Evolutionary conservation across 2,888 invertebrate species (phyloP).

Genomic region (Diaprepes abbreviatus): DNA sequence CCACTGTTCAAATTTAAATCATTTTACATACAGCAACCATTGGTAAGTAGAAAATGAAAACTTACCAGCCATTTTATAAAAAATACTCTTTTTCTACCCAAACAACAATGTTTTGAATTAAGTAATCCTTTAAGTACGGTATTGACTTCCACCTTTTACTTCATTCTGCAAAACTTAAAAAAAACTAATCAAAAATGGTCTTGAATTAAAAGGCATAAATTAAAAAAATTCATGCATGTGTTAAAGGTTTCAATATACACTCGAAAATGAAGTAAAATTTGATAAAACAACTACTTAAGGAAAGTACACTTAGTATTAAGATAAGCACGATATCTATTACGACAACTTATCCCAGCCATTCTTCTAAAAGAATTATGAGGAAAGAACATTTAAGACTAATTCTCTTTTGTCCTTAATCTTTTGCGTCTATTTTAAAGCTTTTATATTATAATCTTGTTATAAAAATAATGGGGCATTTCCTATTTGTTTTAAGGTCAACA

Average conservation of each 20-base stretch:
- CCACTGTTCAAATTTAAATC: no score
- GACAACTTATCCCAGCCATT: neutral
- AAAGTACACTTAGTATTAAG: neutral
- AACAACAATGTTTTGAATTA: no score
- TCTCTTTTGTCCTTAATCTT: constrained; percentile 1
- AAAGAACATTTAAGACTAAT: neutral
- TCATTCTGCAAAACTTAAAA: neutral
- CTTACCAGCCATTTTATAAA: no score
- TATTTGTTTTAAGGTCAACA: neutral
- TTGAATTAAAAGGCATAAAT: neutral
- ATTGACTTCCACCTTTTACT: neutral
- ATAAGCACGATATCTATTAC: neutral
- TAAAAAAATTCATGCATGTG: neutral
- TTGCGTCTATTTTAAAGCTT: neutral
- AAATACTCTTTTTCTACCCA: no score
- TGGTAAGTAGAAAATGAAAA: no score
- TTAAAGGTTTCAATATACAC: neutral
- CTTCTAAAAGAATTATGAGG: neutral
- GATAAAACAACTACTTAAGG: constrained; percentile 7
- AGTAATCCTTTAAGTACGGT: no score
- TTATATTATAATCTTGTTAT: neutral
- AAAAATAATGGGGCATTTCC: neutral
- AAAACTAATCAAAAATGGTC: neutral
- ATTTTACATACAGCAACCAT: no score
- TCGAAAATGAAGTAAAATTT: neutral